Base-by-base conservation (phyloP, 2,797 vertebrate species). In the Enteromius paludinosus region DNA sequence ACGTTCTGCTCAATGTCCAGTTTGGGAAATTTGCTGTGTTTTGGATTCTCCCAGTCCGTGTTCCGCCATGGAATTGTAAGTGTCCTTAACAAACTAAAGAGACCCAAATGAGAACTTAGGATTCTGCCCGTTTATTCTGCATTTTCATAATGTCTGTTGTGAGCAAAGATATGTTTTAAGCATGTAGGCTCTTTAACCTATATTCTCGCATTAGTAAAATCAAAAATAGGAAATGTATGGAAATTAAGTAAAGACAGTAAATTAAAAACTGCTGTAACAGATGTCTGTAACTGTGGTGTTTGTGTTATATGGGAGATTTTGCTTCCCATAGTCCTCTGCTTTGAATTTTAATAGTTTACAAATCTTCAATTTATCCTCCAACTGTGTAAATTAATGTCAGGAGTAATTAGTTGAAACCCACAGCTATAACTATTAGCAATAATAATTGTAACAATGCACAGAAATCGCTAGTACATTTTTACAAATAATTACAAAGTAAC, bases 41-140 rank as follows among this genome's bases (percentile, higher is more conserved):
- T 84, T 80, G 87, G 87, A 28, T 87, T 83, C 66, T 86, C 84
- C 23, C 84, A 86, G 77, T 78, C 82, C 56, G 80, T 84, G 33
- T 87, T 87, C 73, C 77, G 84, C 6, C 3, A 25, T 45, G 25
- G 81, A 45, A 25, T 77, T 68, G 47, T 68, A 35, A 56, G 79
- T 28, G 4, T 81, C 28, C 20, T 64, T 11, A 45, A 74, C 1
- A 62, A 65, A 30, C 2, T 83, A 38, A 80, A 43, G 14, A 28
- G 41, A 17, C 0, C 52, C 3, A 79, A 49, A 59, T 66, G n/a
- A 73, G 62, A 14, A 23, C 25, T 61, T 49, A 33, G 41, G 17
- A 65, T 65, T 73, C 18, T 20, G 30, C 4, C 9, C 1, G 23
- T 82, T 45, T 77, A 38, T 54, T 35, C 33, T 9, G 10, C 6